Evolutionary conservation across 2,888 invertebrate genomes (phyloP).

Genomic region (Ophion obscuratus): DNA sequence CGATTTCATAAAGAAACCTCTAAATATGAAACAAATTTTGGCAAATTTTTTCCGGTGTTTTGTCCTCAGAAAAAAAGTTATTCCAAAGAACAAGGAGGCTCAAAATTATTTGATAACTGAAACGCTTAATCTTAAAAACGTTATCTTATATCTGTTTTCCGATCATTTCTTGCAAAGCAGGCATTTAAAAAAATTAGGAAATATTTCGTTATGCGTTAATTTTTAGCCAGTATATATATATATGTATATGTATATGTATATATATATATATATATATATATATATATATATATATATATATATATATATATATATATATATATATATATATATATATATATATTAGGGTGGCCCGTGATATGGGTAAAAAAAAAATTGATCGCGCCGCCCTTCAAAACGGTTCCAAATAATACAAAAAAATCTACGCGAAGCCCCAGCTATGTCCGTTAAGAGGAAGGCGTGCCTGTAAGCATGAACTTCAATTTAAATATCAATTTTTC

Average conservation of each 20-base stretch:
- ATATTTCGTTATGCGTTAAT: not conserved
- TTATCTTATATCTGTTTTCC: not conserved
- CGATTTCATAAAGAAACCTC: too few relatives aligned
- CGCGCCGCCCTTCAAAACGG: too few relatives aligned
- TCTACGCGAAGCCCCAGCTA: too few relatives aligned
- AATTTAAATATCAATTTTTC: too few relatives aligned
- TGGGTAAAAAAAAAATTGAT: too few relatives aligned
- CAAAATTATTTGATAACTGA: not conserved
- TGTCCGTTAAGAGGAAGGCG: too few relatives aligned
- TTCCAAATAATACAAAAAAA: too few relatives aligned
- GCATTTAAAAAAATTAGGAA: not conserved
- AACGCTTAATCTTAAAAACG: not conserved
- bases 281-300: conserved; percentile 7
- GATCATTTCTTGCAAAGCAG: not conserved
- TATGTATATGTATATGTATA: not conserved
- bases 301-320: not conserved
- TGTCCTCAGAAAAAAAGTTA: not conserved
- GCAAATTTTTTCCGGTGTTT: not conserved
- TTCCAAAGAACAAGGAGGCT: not conserved
- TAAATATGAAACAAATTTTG: too few relatives aligned
- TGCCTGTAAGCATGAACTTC: too few relatives aligned
- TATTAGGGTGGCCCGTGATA: too few relatives aligned
- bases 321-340: too few relatives aligned
- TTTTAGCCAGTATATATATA: not conserved
- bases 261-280: conserved; percentile 13